Evolutionary conservation across 2,888 invertebrate genomes (phyloP).

Genomic region (Caenorhabditis virilis): DNA sequence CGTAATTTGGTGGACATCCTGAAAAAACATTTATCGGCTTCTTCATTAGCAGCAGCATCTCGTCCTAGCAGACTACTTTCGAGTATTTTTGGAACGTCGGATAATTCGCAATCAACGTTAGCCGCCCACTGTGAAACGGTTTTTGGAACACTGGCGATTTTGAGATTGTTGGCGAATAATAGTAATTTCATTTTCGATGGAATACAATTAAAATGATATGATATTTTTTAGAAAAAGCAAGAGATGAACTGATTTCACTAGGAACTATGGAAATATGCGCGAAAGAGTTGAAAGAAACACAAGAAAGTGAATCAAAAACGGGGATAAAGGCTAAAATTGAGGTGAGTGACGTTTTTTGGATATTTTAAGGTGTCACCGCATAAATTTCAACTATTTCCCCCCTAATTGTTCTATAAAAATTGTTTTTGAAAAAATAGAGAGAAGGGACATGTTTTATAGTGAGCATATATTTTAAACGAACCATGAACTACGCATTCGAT

Average conservation of each 20-base stretch:
- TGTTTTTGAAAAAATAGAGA: too few relatives aligned
- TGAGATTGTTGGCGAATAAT: constrained; percentile 47
- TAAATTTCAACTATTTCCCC: too few relatives aligned
- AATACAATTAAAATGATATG: constrained; percentile 1
- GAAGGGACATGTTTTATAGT: too few relatives aligned
- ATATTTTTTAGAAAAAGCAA: constrained; percentile 56
- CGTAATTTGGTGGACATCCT: constrained; percentile 18
- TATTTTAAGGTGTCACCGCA: too few relatives aligned
- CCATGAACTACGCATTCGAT: too few relatives aligned
- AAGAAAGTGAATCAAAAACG: constrained; percentile 28
- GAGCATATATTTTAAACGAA: too few relatives aligned
- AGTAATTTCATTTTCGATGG: constrained; percentile 27
- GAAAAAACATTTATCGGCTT: constrained; percentile 17
- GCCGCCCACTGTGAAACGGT: constrained; percentile 39
- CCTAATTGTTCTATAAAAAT: too few relatives aligned
- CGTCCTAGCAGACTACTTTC: constrained; percentile 19
- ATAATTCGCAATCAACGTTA: constrained; percentile 13
- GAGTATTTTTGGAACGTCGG: constrained; percentile 27
- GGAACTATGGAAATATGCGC: constrained; percentile 57
- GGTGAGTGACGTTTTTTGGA: constrained; percentile 11
- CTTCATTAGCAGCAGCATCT: constrained; percentile 18
- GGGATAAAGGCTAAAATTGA: constrained; percentile 26
- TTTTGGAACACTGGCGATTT: constrained; percentile 43
- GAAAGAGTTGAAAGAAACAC: constrained; percentile 32
- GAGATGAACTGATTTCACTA: constrained; percentile 51